Conservation (phyloP, 92 coral and sea anemone genomes). For the Palythoa heliodiscus region DNA sequence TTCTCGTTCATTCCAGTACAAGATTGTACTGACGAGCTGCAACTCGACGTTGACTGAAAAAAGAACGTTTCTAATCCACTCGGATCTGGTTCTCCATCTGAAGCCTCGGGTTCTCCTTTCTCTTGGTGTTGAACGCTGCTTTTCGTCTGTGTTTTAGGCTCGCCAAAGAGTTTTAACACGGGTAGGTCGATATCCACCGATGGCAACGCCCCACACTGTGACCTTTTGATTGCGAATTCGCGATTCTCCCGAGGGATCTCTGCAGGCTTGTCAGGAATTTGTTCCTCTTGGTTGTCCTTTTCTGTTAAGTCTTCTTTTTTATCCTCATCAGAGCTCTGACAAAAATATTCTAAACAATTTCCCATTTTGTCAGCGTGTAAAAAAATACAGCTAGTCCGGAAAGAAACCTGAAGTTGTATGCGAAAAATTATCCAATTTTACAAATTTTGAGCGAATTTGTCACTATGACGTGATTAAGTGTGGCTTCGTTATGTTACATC, state of each 20-base stretch:
- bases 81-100: background rate
- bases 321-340: background rate
- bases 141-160: background rate
- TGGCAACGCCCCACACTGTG: background rate
- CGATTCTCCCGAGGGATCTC: background rate
- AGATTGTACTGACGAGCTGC: background rate
- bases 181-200: slow-evolving; percentile 17
- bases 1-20: background rate
- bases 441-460: background rate
- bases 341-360: slow-evolving; percentile 5
- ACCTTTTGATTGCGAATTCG: background rate
- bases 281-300: background rate
- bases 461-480: background rate
- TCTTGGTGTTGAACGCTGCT: background rate
- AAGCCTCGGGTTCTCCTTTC: background rate
- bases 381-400: background rate
- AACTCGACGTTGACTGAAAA: background rate
- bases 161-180: background rate
- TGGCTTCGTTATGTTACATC: background rate
- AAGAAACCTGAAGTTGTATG: background rate
- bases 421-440: background rate
- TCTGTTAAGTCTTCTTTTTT: background rate
- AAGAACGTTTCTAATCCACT: background rate
- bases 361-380: background rate
- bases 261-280: background rate